Evolutionary conservation across 2,888 invertebrate species (phyloP), one percentile per base, ranked within the genome.

Genomic region (Pterostichus niger): DNA sequence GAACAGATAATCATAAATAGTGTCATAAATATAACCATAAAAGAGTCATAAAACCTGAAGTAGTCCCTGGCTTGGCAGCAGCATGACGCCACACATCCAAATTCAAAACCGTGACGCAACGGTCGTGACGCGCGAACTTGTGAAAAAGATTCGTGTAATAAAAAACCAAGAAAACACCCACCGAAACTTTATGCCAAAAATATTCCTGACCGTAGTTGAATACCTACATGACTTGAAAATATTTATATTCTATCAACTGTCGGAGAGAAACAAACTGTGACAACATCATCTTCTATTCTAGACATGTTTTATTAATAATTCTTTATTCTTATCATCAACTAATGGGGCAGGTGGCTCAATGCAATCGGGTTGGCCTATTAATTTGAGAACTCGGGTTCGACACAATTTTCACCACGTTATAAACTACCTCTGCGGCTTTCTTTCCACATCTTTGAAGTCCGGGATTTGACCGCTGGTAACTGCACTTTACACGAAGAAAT

Each of bases 31-130:
- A 71, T 44, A 71, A 11, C 44, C 68, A 71, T 71, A 71, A 71
- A 71, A 71, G 40, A 15, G 68, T 71, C 7, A 71, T 71, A 71
- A 71, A 71, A 71, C 17, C 44, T 71, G 40, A 44, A 71, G 68
- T 71, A 71, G 68, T 64, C 68, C 44, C 56, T 56, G 56, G 15
- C 13, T 71, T 40, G 44, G 44, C 44, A 52, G 52, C 64, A 80
- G 46, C 49, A 80, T 80, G 80, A 80, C 68, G 80, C 68, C 80
- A 52, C 40, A 77, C 11, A 77, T 71, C 80, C 68, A 49, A 80
- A 80, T 80, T 68, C 80, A 64, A 68, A 80, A 80, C 80, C 80
- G 64, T 80, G 80, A 80, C 80, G 80, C 33, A 80, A 68, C 64
- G 80, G 49, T 24, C 44, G 64, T 80, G 80, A 80, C 80, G 80